phyloP scores from a whole-genome alignment of 2,113 vertebrate species.

The Nesoenas mayeri region DNA sequence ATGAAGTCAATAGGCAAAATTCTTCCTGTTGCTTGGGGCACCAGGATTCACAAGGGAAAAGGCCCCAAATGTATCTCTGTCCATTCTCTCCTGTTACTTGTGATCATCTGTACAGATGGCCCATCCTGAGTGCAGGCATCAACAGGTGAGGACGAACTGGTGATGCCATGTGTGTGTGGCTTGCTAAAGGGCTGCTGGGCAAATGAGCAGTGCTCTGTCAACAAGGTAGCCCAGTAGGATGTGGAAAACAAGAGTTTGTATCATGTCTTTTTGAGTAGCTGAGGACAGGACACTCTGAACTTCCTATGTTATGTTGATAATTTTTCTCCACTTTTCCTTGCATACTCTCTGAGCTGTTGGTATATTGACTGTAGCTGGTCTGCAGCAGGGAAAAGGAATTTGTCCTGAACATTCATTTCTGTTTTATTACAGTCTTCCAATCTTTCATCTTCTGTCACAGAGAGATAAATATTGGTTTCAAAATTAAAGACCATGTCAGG shows the following conservation, averaged over 20 bases:
- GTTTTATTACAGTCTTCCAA: neutral
- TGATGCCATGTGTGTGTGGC: rapidly evolving
- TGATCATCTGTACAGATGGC: neutral
- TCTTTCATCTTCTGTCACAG: neutral
- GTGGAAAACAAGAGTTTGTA: neutral
- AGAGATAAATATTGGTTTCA: neutral
- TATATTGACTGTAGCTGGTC: neutral
- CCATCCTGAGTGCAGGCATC: neutral
- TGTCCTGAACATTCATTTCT: neutral
- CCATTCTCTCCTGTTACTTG: neutral
- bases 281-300: neutral
- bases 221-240: neutral
- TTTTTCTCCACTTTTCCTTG: neutral
- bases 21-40: neutral
- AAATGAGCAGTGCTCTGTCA: neutral
- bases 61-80: neutral
- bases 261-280: neutral
- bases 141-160: neutral
- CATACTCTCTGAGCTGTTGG: neutral
- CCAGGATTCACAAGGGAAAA: neutral
- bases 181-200: neutral
- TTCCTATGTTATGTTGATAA: neutral
- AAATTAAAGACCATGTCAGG: neutral
- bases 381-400: neutral
- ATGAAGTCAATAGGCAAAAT: neutral